These are phyloP conservation scores for Andrena fulva DNA, from an alignment of 2,888 invertebrate genomes.

Conservation along the genomic window DNA sequence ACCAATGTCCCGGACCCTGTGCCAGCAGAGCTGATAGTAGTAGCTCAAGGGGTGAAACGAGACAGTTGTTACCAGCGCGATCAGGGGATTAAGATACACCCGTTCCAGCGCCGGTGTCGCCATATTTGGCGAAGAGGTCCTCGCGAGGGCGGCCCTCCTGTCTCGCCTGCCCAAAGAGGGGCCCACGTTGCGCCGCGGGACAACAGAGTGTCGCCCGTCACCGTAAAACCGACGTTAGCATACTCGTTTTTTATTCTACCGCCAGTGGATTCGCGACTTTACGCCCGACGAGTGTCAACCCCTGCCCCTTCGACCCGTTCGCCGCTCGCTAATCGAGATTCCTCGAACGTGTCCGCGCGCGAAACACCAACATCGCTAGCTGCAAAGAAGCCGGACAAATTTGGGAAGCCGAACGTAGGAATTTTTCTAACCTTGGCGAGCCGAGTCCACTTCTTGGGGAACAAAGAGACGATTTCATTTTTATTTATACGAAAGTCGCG, in stretches of 20 bases:
- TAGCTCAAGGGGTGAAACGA: constrained; percentile 61
- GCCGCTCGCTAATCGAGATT: neutral
- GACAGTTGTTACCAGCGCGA: constrained; percentile 73
- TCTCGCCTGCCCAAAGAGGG: neutral
- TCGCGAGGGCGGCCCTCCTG: constrained; percentile 34
- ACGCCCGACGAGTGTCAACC: constrained; percentile 8
- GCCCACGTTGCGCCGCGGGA: neutral
- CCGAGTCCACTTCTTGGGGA: neutral
- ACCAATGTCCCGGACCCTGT: neutral
- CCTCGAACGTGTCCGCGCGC: neutral
- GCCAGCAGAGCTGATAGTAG: neutral
- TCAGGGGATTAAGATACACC: constrained; percentile 69
- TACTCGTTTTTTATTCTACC: constrained; percentile 22
- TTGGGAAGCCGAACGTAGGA: neutral
- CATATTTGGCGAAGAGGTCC: constrained; percentile 68
- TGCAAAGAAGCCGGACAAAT: constrained; percentile 22
- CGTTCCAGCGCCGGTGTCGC: constrained; percentile 23
- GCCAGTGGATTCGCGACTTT: constrained; percentile 21
- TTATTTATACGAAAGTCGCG: neutral
- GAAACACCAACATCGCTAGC: neutral
- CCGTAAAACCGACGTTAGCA: constrained; percentile 50
- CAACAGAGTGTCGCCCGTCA: neutral
- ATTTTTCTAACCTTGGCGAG: neutral
- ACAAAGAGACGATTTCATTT: neutral
- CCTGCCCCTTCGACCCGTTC: neutral